Base-by-base conservation (phyloP, 2,888 invertebrate species). In the Aphodius sticticus region DNA sequence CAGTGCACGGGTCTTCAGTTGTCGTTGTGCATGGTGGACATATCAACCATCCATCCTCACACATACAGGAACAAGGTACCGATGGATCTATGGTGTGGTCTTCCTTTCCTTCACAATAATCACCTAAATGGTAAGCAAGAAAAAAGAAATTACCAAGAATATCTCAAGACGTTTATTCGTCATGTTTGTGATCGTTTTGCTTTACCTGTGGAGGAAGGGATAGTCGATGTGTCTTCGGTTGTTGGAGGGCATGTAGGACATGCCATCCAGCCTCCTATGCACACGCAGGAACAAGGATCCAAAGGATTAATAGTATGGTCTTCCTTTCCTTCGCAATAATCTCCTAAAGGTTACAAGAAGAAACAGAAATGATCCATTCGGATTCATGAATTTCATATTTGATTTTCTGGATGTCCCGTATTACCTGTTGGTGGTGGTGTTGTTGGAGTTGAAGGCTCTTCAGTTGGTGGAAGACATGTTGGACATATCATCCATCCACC, bases 271-370 rank as follows among this genome's bases (percentile, higher is more conserved):
- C 74, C 74, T 6, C 14, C 36, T 36, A 74, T 14, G 35, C 74
- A 74, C 74, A 26, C 6, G 37, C 74, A 74, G 9, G 74, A 74
- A 26, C 36, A 74, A 36, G 74, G 35, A 35, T 74, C 74, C n/a
- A 12, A 36, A n/a, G 74, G 74, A 74, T 26, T 37, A 26, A 74
- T 26, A 2, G 74, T 35, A 1, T 35, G 26, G n/a, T 74, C 74
- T 5, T 74, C 74, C 35, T 74, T 16, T 74, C 74, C 74, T 74
- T 74, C 74, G n/a, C 74, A 74, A 36, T 36, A 36, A n/a, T 74
- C 37, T 26, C 37, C 74, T 74, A n/a, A 53, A 53, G 0, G 53
- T 53, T 5, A 12, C 2, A 53, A 53, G 7, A 12, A 53, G 12
- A 53, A 53, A 53, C 1, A 53, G 9, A 12, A 9, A 9, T 1